Evolutionary conservation across 1,140 invertebrate species (phyloP).

Genomic region (Vollenhovia emeryi): DNA sequence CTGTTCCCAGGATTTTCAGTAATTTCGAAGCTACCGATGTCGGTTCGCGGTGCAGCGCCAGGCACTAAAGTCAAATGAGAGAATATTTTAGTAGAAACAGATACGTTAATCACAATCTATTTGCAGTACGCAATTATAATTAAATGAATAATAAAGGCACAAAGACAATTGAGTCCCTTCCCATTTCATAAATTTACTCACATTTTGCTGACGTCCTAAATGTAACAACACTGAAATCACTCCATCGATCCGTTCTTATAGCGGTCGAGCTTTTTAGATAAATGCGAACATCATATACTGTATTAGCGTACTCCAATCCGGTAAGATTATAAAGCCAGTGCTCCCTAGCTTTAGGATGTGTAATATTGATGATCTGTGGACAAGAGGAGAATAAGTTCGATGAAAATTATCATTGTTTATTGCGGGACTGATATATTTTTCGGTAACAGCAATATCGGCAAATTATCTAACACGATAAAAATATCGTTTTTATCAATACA

Average conservation of each 20-base stretch:
- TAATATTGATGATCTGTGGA: conserved; percentile 80
- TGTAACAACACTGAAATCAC: conserved; percentile 86
- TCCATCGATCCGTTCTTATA: conserved; percentile 87
- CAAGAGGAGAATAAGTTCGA: background rate
- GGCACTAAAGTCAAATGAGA: conserved; percentile 82
- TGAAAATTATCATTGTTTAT: background rate
- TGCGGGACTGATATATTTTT: background rate
- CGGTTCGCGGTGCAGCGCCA: conserved; percentile 87
- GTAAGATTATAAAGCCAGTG: conserved; percentile 86
- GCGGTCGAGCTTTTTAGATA: conserved; percentile 86
- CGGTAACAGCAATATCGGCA: background rate
- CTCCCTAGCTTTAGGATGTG: conserved; percentile 59
- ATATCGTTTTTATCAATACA: background rate
- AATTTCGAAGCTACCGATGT: conserved; percentile 88
- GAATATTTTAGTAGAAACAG: background rate
- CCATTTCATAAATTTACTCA: conserved; percentile 73
- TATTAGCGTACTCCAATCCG: conserved; percentile 88
- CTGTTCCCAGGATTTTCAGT: conserved; percentile 83
- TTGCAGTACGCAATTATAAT: background rate
- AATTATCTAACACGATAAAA: background rate
- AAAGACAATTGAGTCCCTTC: background rate
- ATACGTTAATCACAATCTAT: background rate
- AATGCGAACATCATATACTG: conserved; percentile 89
- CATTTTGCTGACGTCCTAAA: conserved; percentile 87
- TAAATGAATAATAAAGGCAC: conserved; percentile 21